phyloP scores from a whole-genome alignment of 2,797 vertebrate genomes.

The Geotrypetes seraphini region DNA sequence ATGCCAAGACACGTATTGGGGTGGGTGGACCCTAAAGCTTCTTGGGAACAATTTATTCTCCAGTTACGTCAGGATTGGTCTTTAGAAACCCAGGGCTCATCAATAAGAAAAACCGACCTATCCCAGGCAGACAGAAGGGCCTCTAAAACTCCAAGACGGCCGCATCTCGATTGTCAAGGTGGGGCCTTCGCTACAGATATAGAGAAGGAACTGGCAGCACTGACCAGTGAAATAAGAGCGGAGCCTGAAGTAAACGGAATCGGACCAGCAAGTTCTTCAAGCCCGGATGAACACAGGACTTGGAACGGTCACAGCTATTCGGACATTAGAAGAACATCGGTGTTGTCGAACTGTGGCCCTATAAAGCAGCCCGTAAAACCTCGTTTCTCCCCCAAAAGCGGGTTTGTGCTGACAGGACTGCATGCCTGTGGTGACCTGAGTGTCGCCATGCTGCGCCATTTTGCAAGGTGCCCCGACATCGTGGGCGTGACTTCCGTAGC shows the following conservation, averaged over 20 bases:
- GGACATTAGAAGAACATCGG: no score
- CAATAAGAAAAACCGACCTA: rapidly evolving
- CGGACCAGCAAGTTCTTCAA: background rate
- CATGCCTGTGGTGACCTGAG: conserved; percentile 89
- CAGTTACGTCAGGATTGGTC: background rate
- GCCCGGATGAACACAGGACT: no score
- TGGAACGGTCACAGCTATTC: no score
- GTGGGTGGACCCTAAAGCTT: conserved; percentile 64
- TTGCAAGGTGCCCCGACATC: conserved; percentile 59
- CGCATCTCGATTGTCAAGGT: no score
- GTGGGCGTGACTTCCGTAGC: conserved; percentile 72
- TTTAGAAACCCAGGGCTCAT: background rate
- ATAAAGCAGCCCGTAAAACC: no score
- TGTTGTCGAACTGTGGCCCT: no score
- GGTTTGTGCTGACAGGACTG: conserved; percentile 71
- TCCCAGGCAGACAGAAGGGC: rapidly evolving
- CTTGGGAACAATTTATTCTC: conserved; percentile 67
- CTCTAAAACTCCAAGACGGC: background rate
- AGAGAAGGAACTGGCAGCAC: rapidly evolving
- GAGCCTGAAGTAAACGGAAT: no score
- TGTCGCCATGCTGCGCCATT: conserved; percentile 75
- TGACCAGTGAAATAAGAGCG: no score
- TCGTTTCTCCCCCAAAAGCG: background rate
- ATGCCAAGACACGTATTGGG: conserved; percentile 52
- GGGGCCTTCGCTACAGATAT: rapidly evolving